phyloP scores from a whole-genome alignment of 2,113 vertebrate genomes.

The Muntiacus reevesi region DNA sequence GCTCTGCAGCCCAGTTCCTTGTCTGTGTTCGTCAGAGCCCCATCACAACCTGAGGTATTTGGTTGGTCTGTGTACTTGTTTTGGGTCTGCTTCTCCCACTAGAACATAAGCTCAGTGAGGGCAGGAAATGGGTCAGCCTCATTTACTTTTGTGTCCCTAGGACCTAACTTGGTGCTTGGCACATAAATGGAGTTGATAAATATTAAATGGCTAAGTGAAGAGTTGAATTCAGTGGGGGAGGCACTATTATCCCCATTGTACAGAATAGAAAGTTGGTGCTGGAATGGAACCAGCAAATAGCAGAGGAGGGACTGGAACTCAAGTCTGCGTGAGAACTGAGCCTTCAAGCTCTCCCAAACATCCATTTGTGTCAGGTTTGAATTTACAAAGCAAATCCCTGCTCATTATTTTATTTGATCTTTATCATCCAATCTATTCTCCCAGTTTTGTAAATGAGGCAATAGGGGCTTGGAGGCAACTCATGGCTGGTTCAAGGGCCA shows the following conservation, averaged over 20 bases:
- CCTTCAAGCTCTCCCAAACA: not conserved
- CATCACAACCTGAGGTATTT: not conserved
- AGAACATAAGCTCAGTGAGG: not conserved
- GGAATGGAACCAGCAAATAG: not conserved
- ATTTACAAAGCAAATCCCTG: not conserved
- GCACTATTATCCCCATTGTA: not conserved
- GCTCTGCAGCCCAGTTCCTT: not conserved
- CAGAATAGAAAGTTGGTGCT: not conserved
- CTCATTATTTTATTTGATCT: not conserved
- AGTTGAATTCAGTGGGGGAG: not conserved
- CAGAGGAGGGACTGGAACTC: not conserved
- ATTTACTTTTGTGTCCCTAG: not conserved
- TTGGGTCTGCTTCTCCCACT: not conserved
- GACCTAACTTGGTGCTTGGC: not conserved
- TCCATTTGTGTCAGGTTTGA: not conserved
- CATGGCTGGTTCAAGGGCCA: not conserved
- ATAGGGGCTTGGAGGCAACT: not conserved
- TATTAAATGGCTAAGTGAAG: not conserved
- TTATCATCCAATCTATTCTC: not conserved
- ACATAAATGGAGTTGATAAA: not conserved
- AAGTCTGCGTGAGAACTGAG: not conserved
- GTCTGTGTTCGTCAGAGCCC: accelerated
- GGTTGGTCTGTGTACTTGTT: not conserved
- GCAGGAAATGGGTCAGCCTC: not conserved
- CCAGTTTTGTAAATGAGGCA: not conserved